phyloP scores from a whole-genome alignment of 30 jellyfish, hydroid and myxozoan species.

The Morbakka virulenta region DNA sequence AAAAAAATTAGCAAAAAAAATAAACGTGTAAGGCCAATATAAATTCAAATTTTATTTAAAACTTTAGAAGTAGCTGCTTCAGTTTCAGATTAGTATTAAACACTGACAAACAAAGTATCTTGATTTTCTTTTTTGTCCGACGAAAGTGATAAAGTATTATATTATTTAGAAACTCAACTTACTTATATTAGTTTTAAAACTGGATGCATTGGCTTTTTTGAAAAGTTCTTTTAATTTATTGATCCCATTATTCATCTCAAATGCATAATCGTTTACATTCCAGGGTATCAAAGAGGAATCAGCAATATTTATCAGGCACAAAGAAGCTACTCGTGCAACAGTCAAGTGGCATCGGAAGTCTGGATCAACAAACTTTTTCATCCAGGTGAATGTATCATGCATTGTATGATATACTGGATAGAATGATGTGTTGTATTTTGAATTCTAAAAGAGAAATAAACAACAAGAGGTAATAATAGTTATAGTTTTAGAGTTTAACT shows the following conservation, averaged over 20 bases:
- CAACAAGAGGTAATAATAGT: too few relatives aligned
- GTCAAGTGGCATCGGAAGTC: background rate
- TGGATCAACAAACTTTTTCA: background rate
- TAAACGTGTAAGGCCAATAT: too few relatives aligned
- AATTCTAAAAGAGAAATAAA: background rate
- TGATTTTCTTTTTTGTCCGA: too few relatives aligned
- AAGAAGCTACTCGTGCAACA: background rate
- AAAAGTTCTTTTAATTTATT: too few relatives aligned
- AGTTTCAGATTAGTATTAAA: too few relatives aligned
- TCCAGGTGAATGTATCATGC: conserved; percentile 1
- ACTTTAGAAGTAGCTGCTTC: too few relatives aligned
- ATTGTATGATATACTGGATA: background rate
- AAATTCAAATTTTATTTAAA: too few relatives aligned
- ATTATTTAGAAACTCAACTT: too few relatives aligned
- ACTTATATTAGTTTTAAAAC: background rate
- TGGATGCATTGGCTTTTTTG: background rate
- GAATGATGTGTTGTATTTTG: background rate
- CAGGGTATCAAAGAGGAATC: background rate
- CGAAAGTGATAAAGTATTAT: too few relatives aligned
- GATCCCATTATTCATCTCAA: background rate
- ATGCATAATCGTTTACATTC: background rate
- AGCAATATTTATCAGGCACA: background rate
- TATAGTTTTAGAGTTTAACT: too few relatives aligned
- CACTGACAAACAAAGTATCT: too few relatives aligned
- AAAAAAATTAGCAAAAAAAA: too few relatives aligned